Percentiles rank a stretch among this genome's conserved stretches.
phyloP scores from a whole-genome alignment of 1,140 invertebrate genomes.

The Lithobius niger region DNA sequence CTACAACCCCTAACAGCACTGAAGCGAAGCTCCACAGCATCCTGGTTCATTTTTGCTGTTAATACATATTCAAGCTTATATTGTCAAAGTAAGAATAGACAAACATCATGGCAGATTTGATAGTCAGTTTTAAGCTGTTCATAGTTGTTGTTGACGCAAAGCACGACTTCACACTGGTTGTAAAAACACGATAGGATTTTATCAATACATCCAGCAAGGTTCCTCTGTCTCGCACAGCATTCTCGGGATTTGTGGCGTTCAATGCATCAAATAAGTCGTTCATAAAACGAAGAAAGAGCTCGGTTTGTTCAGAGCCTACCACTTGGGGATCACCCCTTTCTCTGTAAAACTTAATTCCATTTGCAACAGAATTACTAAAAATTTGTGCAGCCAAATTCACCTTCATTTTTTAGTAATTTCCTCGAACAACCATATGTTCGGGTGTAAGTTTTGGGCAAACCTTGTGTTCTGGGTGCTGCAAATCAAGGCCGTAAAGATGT shows the following conservation, averaged over 20 bases:
- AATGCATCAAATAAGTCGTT: neutral
- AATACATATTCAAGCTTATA: neutral
- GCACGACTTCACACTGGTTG: neutral
- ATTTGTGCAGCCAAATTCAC: neutral
- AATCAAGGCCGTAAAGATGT: too few species aligned
- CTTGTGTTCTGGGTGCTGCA: neutral
- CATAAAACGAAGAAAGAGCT: neutral
- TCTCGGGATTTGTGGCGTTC: neutral
- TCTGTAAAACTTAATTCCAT: slow-evolving; percentile 1
- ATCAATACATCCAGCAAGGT: neutral
- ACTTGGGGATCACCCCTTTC: neutral
- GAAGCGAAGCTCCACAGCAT: neutral
- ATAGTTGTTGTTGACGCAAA: neutral
- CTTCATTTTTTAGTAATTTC: neutral
- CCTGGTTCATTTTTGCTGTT: neutral
- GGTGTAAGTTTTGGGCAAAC: neutral
- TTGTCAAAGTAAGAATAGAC: neutral
- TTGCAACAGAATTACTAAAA: neutral
- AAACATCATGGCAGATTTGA: slow-evolving; percentile 1
- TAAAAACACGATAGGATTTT: neutral
- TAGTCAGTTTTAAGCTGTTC: neutral
- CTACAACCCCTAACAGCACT: neutral
- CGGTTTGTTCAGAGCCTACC: neutral
- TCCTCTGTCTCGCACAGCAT: neutral
- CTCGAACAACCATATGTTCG: neutral